A percentile compares a stretch with the other conserved stretches of the same genome.
Conservation (phyloP, 2,888 invertebrate genomes). For the Pheosia gnoma region DNA sequence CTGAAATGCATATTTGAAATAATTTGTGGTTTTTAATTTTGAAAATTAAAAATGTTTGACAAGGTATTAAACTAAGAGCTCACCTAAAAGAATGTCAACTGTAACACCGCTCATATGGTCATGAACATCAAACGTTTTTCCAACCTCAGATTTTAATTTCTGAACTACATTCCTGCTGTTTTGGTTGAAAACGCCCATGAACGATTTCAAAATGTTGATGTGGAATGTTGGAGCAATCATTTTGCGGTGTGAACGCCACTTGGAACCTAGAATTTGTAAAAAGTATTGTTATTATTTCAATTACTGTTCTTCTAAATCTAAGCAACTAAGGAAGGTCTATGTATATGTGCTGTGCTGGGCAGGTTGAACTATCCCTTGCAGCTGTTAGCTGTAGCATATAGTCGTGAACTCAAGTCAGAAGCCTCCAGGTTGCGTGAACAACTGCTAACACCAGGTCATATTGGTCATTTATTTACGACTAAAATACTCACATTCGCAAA, state of each 20-base stretch:
- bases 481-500: no score
- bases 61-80: conserved; percentile 24
- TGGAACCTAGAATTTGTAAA: conserved; percentile 84
- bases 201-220: conserved; percentile 91
- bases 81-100: conserved; percentile 89
- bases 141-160: conserved; percentile 86
- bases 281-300: background rate
- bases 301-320: no score
- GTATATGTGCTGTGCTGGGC: no score
- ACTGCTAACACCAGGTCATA: no score
- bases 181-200: conserved; percentile 89
- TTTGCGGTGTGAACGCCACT: conserved; percentile 92
- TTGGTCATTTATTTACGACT: no score
- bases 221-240: conserved; percentile 94
- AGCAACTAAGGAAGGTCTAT: no score
- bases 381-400: no score
- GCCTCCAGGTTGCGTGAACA: no score
- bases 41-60: background rate
- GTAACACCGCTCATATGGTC: conserved; percentile 92
- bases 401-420: no score
- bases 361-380: no score
- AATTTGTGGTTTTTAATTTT: background rate
- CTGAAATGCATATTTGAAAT: conserved; percentile 64
- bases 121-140: conserved; percentile 90
- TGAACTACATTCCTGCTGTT: conserved; percentile 88